Evolutionary conservation across 2,888 invertebrate genomes (phyloP).

Genomic region (Creontiades dilutus): DNA sequence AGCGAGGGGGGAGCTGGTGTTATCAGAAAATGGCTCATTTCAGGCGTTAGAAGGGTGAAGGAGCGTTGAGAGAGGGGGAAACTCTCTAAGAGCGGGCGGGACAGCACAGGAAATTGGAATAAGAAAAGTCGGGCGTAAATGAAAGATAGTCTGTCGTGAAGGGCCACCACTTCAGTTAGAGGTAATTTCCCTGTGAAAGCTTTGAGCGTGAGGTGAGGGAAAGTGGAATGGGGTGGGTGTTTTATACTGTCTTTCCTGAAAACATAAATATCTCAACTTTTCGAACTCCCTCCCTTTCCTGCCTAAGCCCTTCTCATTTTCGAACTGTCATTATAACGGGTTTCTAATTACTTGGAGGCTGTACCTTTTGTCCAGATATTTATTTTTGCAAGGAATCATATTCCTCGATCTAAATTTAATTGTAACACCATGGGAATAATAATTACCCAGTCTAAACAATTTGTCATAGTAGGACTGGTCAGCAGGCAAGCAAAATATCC

Average conservation of each 20-base stretch:
- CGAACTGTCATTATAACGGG: constrained; percentile 30
- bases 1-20: constrained; percentile 72
- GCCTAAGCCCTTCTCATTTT: neutral
- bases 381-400: constrained; percentile 4
- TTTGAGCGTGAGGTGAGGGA: constrained; percentile 24
- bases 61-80: constrained; percentile 48
- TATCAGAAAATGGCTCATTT: constrained; percentile 77
- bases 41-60: constrained; percentile 63
- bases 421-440: too few relatives aligned
- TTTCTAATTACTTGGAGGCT: constrained; percentile 52
- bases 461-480: too few relatives aligned
- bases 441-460: too few relatives aligned
- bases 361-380: constrained; percentile 2
- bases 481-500: too few relatives aligned
- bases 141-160: constrained; percentile 76
- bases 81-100: constrained; percentile 66
- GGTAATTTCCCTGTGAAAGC: constrained; percentile 72
- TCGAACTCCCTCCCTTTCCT: neutral
- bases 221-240: constrained; percentile 44
- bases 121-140: constrained; percentile 77
- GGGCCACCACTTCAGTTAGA: constrained; percentile 70
- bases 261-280: constrained; percentile 55
- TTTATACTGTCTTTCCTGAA: constrained; percentile 68
- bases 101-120: constrained; percentile 77
- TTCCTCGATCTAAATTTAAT: neutral